phyloP scores from a whole-genome alignment of 2,113 vertebrate species.

The Xyrauchen texanus region DNA sequence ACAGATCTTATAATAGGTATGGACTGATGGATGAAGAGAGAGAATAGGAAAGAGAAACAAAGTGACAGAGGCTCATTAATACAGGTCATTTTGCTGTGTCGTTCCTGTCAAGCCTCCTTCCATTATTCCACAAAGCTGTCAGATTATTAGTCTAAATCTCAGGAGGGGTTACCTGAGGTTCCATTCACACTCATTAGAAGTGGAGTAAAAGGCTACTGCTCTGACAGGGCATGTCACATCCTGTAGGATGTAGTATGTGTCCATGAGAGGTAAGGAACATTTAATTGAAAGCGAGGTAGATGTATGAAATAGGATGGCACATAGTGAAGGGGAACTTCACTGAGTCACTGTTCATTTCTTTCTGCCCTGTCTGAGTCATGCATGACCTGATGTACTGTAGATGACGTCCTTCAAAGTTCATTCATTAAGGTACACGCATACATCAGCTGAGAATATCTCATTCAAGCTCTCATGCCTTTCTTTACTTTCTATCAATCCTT shows the following conservation, averaged over 20 bases:
- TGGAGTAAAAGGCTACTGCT: conserved; percentile 10
- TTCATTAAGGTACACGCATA: no score
- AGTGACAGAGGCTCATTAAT: conserved; percentile 28
- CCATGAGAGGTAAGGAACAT: background rate
- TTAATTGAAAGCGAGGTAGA: background rate
- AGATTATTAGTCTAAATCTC: conserved; percentile 15
- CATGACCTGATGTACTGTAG: no score
- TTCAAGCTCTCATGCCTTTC: no score
- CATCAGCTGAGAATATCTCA: no score
- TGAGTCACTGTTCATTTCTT: no score
- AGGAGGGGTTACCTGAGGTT: background rate
- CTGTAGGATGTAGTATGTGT: background rate
- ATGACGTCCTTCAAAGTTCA: no score
- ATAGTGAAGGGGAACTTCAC: background rate
- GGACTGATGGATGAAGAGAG: background rate
- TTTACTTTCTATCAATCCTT: no score
- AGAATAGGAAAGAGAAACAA: background rate
- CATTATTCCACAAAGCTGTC: conserved; percentile 16
- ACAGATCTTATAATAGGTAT: conserved; percentile 30
- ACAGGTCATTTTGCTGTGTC: background rate
- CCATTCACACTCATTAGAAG: conserved; percentile 31
- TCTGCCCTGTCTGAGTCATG: no score
- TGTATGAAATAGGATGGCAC: background rate
- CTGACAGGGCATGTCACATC: background rate
- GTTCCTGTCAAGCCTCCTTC: background rate